Conservation (phyloP, 2,113 vertebrate species). For the Clarias macrocephalus region DNA sequence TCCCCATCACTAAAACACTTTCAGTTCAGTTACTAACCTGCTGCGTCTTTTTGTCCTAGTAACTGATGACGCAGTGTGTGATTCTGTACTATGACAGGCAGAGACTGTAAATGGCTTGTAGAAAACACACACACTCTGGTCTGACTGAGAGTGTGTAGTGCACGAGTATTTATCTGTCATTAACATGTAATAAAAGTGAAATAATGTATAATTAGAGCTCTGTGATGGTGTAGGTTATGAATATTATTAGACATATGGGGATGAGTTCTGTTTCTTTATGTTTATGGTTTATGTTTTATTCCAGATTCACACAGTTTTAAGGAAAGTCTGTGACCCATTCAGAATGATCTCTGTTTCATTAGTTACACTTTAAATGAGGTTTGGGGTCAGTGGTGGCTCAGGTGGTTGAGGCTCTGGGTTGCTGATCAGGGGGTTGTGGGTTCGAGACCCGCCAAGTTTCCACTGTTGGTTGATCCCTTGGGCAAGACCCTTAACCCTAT, state of each 20-base stretch:
- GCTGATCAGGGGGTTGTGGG: too few relatives aligned
- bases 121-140: background rate
- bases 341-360: too few relatives aligned
- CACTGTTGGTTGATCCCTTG: too few relatives aligned
- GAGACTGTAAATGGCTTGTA: background rate
- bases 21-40: slow-evolving; percentile 3
- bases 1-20: background rate
- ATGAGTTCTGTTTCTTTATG: background rate
- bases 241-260: background rate
- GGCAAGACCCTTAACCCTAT: too few relatives aligned
- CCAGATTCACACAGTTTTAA: background rate
- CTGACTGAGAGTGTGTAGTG: background rate
- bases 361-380: too few relatives aligned
- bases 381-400: too few relatives aligned
- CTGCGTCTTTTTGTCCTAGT: background rate
- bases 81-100: background rate
- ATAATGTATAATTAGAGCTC: background rate
- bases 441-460: too few relatives aligned
- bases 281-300: background rate
- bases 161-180: background rate
- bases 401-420: too few relatives aligned
- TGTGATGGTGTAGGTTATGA: background rate
- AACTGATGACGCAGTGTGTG: slow-evolving; percentile 10
- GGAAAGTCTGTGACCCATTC: too few relatives aligned
- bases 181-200: background rate